phyloP scores from a whole-genome alignment of 2,888 invertebrate genomes.

The Melipona beecheii region DNA sequence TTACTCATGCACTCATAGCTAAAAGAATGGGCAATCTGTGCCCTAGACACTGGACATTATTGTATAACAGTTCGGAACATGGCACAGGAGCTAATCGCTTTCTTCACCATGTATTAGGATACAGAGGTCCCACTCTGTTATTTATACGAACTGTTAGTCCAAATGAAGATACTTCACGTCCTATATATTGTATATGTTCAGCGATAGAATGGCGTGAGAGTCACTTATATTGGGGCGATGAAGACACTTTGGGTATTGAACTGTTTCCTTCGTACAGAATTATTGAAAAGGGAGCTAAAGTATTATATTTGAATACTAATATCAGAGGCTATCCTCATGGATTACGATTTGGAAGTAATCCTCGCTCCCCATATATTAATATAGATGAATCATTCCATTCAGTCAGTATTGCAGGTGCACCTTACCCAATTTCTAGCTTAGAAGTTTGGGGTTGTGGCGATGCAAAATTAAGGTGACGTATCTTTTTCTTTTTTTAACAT shows the following conservation, averaged over 20 bases:
- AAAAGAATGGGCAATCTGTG: slow-evolving; percentile 82
- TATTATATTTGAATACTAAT: slow-evolving; percentile 93
- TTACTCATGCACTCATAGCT: slow-evolving; percentile 74
- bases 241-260: slow-evolving; percentile 92
- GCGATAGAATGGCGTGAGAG: slow-evolving; percentile 94
- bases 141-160: slow-evolving; percentile 84
- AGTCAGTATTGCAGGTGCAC: slow-evolving; percentile 82
- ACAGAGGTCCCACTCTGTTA: slow-evolving; percentile 87
- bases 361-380: slow-evolving; percentile 89
- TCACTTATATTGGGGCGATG: slow-evolving; percentile 92
- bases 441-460: slow-evolving; percentile 96
- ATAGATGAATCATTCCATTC: slow-evolving; percentile 86
- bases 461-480: slow-evolving; percentile 84
- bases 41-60: slow-evolving; percentile 92
- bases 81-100: slow-evolving; percentile 95
- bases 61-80: slow-evolving; percentile 94
- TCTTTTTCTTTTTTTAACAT: background rate
- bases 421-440: slow-evolving; percentile 84
- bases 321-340: slow-evolving; percentile 95
- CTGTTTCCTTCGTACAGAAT: slow-evolving; percentile 89
- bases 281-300: slow-evolving; percentile 89
- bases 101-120: slow-evolving; percentile 93
- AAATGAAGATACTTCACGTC: slow-evolving; percentile 85
- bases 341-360: slow-evolving; percentile 92
- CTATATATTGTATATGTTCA: slow-evolving; percentile 91